Conservation (phyloP, 2,797 vertebrate genomes). For the Premnoplex brunnescens region DNA sequence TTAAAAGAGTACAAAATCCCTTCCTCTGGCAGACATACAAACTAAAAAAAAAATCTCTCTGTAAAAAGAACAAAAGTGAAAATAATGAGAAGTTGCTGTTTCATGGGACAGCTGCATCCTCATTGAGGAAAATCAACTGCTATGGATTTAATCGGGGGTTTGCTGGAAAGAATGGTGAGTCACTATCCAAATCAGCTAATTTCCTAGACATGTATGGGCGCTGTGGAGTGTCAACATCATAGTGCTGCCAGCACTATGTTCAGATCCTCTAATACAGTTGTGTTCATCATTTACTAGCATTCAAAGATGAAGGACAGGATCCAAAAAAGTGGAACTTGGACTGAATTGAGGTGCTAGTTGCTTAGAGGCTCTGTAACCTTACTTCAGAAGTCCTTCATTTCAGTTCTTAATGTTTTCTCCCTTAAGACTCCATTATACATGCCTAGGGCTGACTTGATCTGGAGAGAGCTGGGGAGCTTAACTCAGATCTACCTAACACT, state of each 20-base stretch:
- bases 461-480: background rate
- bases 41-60: constrained; percentile 80
- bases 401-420: background rate
- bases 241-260: background rate
- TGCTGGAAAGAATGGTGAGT: constrained; percentile 89
- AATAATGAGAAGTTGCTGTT: constrained; percentile 85
- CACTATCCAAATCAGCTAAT: background rate
- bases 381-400: background rate
- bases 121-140: constrained; percentile 74
- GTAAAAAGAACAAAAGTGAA: constrained; percentile 76
- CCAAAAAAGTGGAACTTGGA: background rate
- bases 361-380: background rate
- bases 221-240: rapidly evolving
- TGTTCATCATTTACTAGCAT: background rate
- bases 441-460: background rate
- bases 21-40: constrained; percentile 83
- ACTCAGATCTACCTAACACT: background rate
- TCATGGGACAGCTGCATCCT: constrained; percentile 82
- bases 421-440: background rate
- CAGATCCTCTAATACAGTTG: background rate
- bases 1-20: constrained; percentile 89
- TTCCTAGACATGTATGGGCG: background rate
- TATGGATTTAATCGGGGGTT: constrained; percentile 89
- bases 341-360: background rate
- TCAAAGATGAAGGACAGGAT: background rate